Conservation (phyloP, 2,797 vertebrate genomes). For the Philypnodon macrostomus region DNA sequence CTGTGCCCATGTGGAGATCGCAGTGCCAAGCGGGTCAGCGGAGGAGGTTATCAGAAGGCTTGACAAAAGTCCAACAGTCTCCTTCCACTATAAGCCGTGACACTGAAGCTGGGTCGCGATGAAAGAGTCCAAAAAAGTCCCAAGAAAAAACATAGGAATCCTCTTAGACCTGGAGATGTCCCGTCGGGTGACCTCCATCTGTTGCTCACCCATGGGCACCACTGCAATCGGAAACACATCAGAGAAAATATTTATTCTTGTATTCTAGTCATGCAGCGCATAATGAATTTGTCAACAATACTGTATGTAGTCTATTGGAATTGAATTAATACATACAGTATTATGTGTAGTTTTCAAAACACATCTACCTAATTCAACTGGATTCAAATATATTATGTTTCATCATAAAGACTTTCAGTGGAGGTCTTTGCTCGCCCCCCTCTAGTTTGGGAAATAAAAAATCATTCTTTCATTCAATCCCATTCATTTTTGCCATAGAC, state of each 20-base stretch:
- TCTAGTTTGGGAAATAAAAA: no score
- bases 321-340: no score
- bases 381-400: no score
- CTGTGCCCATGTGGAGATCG: conserved; percentile 20
- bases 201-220: conserved; percentile 57
- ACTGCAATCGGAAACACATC: conserved; percentile 31
- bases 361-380: no score
- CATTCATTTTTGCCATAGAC: no score
- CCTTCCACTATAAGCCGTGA: conserved; percentile 39
- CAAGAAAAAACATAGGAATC: conserved; percentile 62
- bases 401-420: no score
- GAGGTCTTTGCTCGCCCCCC: no score
- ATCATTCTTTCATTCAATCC: no score
- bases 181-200: conserved; percentile 71
- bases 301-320: no score
- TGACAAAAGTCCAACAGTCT: conserved; percentile 35
- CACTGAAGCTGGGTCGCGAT: conserved; percentile 59
- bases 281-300: no score
- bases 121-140: conserved; percentile 52
- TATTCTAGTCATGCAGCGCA: no score
- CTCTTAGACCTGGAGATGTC: conserved; percentile 67
- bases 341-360: no score
- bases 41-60: conserved; percentile 49
- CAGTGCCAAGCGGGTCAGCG: conserved; percentile 49
- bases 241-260: conserved; percentile 15